Percentiles rank a stretch among this genome's conserved stretches.
Conservation (phyloP, 2,888 invertebrate genomes). For the Xestobium rufovillosum region DNA sequence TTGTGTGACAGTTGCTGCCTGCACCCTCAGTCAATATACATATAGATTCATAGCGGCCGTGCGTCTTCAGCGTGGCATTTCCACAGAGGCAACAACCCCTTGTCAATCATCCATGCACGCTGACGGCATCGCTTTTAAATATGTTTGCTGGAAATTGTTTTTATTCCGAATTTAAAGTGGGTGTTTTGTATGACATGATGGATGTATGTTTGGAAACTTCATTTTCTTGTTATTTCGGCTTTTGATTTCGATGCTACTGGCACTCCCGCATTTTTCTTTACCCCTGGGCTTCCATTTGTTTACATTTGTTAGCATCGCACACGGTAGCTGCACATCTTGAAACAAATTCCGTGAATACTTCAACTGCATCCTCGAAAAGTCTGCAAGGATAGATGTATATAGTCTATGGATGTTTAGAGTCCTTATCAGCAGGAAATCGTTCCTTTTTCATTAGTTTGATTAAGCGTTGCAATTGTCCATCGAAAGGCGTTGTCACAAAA, state of each 20-base stretch:
- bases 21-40: slow-evolving; percentile 35
- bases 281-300: too few relatives aligned
- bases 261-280: too few relatives aligned
- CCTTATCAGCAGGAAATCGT: too few relatives aligned
- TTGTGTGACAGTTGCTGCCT: slow-evolving; percentile 33
- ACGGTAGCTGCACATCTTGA: too few relatives aligned
- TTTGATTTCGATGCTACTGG: slow-evolving; percentile 43
- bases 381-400: too few relatives aligned
- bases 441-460: too few relatives aligned
- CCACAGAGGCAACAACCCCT: slow-evolving; percentile 39
- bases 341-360: too few relatives aligned
- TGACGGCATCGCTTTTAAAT: slow-evolving; percentile 42
- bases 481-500: too few relatives aligned
- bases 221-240: slow-evolving; percentile 42
- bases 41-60: slow-evolving; percentile 39
- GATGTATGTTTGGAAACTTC: slow-evolving; percentile 40
- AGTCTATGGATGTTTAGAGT: too few relatives aligned
- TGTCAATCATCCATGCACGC: slow-evolving; percentile 40
- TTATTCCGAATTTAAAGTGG: slow-evolving; percentile 45
- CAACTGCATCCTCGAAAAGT: too few relatives aligned
- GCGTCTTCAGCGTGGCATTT: slow-evolving; percentile 27
- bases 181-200: slow-evolving; percentile 41
- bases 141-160: slow-evolving; percentile 44
- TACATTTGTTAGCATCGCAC: too few relatives aligned
- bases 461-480: too few relatives aligned